These are phyloP conservation scores for Temnothorax unifasciatus DNA, from an alignment of 2,888 invertebrate species.

Conservation along the genomic window DNA sequence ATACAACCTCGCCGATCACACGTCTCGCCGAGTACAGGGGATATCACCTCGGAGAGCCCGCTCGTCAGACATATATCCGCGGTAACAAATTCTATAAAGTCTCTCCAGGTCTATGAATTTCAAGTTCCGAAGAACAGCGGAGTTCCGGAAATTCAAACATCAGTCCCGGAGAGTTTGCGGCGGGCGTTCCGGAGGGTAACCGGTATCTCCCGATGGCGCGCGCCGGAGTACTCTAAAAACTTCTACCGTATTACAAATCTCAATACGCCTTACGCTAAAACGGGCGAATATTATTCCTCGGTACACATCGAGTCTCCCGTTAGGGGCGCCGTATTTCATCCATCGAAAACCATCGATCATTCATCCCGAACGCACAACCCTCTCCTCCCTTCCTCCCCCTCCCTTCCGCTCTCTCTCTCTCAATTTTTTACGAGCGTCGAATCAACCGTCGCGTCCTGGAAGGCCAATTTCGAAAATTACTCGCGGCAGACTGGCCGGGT, in stretches of 20 bases:
- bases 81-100: constrained; percentile 2
- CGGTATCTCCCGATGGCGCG: not conserved
- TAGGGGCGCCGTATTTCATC: not conserved
- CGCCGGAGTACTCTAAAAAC: not conserved
- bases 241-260: not conserved
- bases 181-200: not conserved
- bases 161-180: not conserved
- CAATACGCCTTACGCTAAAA: not conserved
- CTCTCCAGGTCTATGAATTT: not conserved
- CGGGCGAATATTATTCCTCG: not conserved
- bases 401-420: too few relatives aligned
- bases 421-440: constrained; percentile 39
- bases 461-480: constrained; percentile 74
- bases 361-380: not conserved
- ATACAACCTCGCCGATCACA: too few relatives aligned
- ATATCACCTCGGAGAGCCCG: not conserved
- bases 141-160: constrained; percentile 8
- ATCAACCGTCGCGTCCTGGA: constrained; percentile 62
- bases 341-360: constrained; percentile 1
- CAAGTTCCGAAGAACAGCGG: constrained; percentile 15
- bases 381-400: too few relatives aligned
- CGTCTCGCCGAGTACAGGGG: not conserved
- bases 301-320: not conserved
- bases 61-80: not conserved
- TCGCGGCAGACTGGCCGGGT: constrained; percentile 53